Conservation (phyloP, 2,797 vertebrate genomes). For the Chrysocyon brachyurus region DNA sequence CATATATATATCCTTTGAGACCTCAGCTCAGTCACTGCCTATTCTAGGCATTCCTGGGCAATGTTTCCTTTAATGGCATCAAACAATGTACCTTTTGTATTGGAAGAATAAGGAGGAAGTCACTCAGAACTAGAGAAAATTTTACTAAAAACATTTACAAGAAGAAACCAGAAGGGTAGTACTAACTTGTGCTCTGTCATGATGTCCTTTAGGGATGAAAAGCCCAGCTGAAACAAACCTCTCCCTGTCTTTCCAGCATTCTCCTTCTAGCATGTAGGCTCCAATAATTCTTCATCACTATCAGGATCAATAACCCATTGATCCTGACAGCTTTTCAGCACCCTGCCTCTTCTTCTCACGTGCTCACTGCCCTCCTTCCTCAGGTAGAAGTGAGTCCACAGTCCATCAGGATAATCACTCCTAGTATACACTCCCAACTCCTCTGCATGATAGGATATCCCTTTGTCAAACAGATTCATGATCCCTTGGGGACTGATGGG, state of each 20-base stretch:
- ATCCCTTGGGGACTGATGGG: background rate
- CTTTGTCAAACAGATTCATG: conserved; percentile 23
- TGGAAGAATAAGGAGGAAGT: conserved; percentile 57
- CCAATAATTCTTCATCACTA: conserved; percentile 50
- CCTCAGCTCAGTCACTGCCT: conserved; percentile 5
- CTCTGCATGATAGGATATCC: background rate
- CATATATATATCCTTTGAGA: background rate
- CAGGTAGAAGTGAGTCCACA: background rate
- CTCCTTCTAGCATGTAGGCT: conserved; percentile 33
- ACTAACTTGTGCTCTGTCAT: conserved; percentile 54
- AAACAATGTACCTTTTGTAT: conserved; percentile 17
- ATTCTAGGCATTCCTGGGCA: conserved; percentile 46
- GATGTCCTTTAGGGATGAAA: conserved; percentile 34
- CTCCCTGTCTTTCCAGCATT: conserved; percentile 4
- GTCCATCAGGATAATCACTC: background rate
- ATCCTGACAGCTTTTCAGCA: conserved; percentile 49
- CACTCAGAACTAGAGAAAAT: conserved; percentile 40
- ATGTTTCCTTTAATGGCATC: conserved; percentile 52
- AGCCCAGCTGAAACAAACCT: conserved; percentile 51
- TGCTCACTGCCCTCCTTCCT: background rate
- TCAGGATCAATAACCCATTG: conserved; percentile 51
- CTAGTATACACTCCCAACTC: background rate
- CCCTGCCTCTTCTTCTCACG: background rate
- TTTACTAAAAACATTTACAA: conserved; percentile 28
- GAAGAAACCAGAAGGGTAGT: conserved; percentile 32